These are phyloP conservation scores for Labeo calbasu DNA, from an alignment of 2,797 vertebrate species.

Conservation along the genomic window DNA sequence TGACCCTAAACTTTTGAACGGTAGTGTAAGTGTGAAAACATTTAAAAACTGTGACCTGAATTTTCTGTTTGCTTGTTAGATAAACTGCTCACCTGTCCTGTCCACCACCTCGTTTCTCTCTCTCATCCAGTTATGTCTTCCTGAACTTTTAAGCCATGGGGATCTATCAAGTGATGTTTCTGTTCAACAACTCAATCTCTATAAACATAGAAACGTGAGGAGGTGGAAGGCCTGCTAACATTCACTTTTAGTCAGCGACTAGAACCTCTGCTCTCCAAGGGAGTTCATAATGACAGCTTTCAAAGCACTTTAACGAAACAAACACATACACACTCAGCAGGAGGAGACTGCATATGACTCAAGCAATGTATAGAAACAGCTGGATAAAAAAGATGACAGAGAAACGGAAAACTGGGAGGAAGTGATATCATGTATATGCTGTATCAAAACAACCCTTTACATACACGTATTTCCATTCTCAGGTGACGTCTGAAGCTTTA, in stretches of 20 bases:
- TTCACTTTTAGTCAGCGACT: constrained; percentile 36
- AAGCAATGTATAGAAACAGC: constrained; percentile 5
- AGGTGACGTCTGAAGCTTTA: neutral
- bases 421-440: neutral
- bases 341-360: neutral
- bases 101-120: neutral
- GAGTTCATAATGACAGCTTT: constrained; percentile 47
- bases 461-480: neutral
- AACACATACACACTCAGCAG: constrained; percentile 24
- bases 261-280: constrained; percentile 13
- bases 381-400: neutral
- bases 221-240: constrained; percentile 16
- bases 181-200: constrained; percentile 14
- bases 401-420: neutral
- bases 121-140: neutral
- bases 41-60: neutral
- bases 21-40: too few relatives aligned
- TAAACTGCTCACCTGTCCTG: neutral
- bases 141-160: constrained; percentile 2
- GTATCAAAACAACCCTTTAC: neutral
- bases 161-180: constrained; percentile 1
- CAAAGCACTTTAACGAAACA: constrained; percentile 39
- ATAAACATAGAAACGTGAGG: constrained; percentile 9
- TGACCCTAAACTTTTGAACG: too few relatives aligned
- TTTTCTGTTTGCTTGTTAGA: constrained; percentile 17